These are phyloP conservation scores for Crotophaga sulcirostris DNA, from an alignment of 2,113 vertebrate species.

Conservation along the genomic window DNA sequence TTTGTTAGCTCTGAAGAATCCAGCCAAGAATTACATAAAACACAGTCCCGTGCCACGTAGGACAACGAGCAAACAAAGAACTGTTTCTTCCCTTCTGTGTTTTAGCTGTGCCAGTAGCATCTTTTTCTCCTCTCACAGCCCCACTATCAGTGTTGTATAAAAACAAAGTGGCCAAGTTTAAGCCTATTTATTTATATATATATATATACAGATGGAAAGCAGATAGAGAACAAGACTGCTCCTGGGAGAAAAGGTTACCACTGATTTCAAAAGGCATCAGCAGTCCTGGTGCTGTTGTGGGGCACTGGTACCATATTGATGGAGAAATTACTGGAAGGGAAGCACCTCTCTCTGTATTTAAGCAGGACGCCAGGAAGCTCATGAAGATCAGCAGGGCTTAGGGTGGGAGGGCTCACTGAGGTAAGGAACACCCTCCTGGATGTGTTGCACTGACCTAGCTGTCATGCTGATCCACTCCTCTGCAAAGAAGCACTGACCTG, in stretches of 20 bases:
- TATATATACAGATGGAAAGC: background rate
- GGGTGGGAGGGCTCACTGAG: accelerated
- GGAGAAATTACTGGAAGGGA: background rate
- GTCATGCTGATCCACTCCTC: background rate
- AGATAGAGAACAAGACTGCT: background rate
- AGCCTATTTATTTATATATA: background rate
- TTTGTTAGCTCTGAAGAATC: conserved; percentile 44
- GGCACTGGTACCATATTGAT: accelerated
- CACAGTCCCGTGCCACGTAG: conserved; percentile 21
- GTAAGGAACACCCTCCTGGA: background rate
- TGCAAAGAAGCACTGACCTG: background rate
- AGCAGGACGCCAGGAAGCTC: background rate
- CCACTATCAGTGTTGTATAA: background rate
- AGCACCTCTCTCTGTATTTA: background rate
- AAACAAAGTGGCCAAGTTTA: background rate
- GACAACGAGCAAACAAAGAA: conserved; percentile 43
- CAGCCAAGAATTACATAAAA: conserved; percentile 71
- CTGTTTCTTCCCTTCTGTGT: conserved; percentile 42
- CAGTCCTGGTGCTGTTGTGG: background rate
- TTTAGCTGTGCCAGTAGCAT: conserved; percentile 1
- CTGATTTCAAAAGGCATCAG: background rate
- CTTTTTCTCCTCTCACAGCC: too few relatives aligned
- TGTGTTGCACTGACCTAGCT: background rate
- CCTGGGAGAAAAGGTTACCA: background rate
- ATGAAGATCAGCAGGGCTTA: background rate